These are phyloP conservation scores for Mythimna loreyi DNA, from an alignment of 2,888 invertebrate genomes.

Conservation along the genomic window DNA sequence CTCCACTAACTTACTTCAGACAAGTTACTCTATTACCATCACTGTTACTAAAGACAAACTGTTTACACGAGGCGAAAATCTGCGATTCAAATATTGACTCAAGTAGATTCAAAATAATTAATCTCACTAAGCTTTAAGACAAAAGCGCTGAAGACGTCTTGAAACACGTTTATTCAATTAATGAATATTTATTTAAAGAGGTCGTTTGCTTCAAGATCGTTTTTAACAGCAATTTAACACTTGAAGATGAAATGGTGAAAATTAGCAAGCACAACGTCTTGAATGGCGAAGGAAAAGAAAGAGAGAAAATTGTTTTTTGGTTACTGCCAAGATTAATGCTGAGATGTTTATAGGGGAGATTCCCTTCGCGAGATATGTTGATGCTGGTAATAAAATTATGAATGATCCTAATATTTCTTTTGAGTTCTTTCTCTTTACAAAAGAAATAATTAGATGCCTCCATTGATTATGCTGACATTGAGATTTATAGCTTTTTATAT, in stretches of 20 bases:
- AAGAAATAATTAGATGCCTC: slow-evolving; percentile 24
- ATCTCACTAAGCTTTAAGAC: slow-evolving; percentile 46
- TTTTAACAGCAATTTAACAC: slow-evolving; percentile 44
- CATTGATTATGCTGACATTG: slow-evolving; percentile 27
- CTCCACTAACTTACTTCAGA: slow-evolving; percentile 40
- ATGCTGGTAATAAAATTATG: slow-evolving; percentile 50
- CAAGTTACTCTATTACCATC: slow-evolving; percentile 22
- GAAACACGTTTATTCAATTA: slow-evolving; percentile 48
- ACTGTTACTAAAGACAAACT: slow-evolving; percentile 33
- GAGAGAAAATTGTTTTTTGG: slow-evolving; percentile 35
- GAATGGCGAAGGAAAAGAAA: slow-evolving; percentile 14
- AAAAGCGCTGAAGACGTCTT: slow-evolving; percentile 29
- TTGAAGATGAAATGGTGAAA: slow-evolving; percentile 33
- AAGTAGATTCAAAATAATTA: slow-evolving; percentile 52
- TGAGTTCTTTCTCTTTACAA: slow-evolving; percentile 9
- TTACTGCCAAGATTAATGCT: slow-evolving; percentile 33
- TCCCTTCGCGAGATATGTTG: slow-evolving; percentile 23
- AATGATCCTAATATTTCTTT: slow-evolving; percentile 40
- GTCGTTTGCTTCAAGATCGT: slow-evolving; percentile 30
- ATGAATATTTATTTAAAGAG: slow-evolving; percentile 57
- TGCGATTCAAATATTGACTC: slow-evolving; percentile 56
- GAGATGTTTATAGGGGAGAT: slow-evolving; percentile 28
- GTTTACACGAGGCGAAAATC: slow-evolving; percentile 43
- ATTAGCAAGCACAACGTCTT: slow-evolving; percentile 38
- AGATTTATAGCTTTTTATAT: background rate